These are phyloP conservation scores for Delphinus delphis DNA, from an alignment of 2,113 vertebrate genomes.

Conservation along the genomic window DNA sequence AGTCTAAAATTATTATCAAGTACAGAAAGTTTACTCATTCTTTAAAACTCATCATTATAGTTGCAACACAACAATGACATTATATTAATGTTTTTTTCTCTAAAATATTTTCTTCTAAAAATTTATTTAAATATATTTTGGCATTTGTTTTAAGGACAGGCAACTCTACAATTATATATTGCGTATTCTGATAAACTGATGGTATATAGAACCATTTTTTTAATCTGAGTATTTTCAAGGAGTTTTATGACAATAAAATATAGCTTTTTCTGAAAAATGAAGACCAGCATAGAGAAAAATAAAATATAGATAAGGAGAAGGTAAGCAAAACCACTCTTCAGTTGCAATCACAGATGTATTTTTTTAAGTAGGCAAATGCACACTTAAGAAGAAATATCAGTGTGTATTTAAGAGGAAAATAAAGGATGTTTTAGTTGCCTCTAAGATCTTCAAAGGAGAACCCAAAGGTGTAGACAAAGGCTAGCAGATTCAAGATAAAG, in stretches of 20 bases:
- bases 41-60: neutral
- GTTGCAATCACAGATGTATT: neutral
- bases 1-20: slow-evolving; percentile 4
- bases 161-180: neutral
- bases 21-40: neutral
- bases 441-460: slow-evolving; percentile 7
- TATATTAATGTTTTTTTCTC: neutral
- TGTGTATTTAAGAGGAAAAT: neutral
- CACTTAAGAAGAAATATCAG: neutral
- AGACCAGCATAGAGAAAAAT: neutral
- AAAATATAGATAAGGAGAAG: neutral
- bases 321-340: neutral
- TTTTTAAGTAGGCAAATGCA: slow-evolving; percentile 15
- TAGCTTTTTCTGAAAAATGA: neutral
- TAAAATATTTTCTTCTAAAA: neutral
- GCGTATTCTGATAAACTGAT: neutral
- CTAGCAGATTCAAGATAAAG: neutral
- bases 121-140: neutral
- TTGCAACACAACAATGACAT: neutral
- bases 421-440: neutral
- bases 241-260: neutral
- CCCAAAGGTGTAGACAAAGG: neutral
- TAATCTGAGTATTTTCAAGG: slow-evolving; percentile 11
- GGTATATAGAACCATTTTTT: neutral
- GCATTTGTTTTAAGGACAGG: neutral